Base-by-base conservation (phyloP, 2,113 vertebrate species). In the Pteropus alecto region DNA sequence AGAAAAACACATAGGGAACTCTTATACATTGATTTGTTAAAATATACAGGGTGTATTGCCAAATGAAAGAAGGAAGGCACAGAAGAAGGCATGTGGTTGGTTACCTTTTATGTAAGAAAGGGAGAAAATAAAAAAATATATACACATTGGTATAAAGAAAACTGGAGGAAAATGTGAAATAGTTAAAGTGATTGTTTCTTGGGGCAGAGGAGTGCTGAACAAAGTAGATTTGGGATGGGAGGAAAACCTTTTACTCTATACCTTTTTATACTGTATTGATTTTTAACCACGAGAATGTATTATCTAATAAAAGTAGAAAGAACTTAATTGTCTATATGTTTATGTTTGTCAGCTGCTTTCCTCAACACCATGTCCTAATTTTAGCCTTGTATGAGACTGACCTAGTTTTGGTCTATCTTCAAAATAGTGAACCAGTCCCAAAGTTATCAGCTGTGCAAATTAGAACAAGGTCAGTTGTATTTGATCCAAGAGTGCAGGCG, bases 351-450 rank as follows among this genome's bases (percentile, higher is more conserved):
- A 5, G 21, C 13, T 48, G n/a, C 54, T 88, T 83, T 95, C 73
- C 84, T 85, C n/a, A 82, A 85, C 28, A 61, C 30, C 11, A 12
- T 84, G 51, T 90, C 63, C 78, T 54, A 43, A 76, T 65, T 63
- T 88, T 90, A 90, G 61, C 60, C 61, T 74, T 83, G 35, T 28
- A 78, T 46, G 41, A 90, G 51, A 15, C 46, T 95, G 92, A 85
- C 86, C 73, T 94, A 73, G 78, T 95, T 95, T 82, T 15, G 71
- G 15, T 91, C 8, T n/a, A 12, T 89, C 41, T 89, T 94, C 82
- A 58, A 74, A 97, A 77, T 33, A 89, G 73, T 82, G 77, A 86
- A 46, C 67, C 5, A 56, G 82, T 78, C 54, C 73, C 73, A 58
- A 63, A 81, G 83, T 97, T 76, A 51, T 73, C 48, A 30, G 46